Conservation (phyloP, 2,797 vertebrate genomes). For the Acropternis orthonyx region DNA sequence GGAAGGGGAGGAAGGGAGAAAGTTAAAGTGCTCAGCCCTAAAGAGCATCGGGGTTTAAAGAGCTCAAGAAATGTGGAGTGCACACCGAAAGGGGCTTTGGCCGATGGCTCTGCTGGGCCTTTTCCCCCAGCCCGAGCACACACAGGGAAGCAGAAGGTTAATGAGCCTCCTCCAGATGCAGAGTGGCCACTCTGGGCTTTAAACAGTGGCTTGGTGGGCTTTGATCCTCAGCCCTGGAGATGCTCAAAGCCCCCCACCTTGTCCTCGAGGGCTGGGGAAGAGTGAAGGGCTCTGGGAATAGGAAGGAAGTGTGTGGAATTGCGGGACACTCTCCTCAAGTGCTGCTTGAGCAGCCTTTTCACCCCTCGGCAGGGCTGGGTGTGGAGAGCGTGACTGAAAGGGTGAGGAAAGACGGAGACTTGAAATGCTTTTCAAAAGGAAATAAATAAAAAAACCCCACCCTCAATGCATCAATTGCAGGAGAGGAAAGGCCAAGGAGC, state of each 20-base stretch:
- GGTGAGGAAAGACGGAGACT: not conserved
- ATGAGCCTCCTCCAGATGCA: slow-evolving; percentile 30
- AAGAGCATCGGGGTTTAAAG: slow-evolving; percentile 37
- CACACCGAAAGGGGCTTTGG: not conserved
- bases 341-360: slow-evolving; percentile 23
- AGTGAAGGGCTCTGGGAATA: slow-evolving; percentile 50
- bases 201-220: not conserved
- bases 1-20: slow-evolving; percentile 31
- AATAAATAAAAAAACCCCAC: not conserved
- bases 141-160: slow-evolving; percentile 20
- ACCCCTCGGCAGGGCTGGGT: not conserved
- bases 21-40: slow-evolving; percentile 48
- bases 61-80: slow-evolving; percentile 34
- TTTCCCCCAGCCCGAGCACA: not conserved
- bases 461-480: not conserved
- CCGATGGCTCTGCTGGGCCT: not conserved
- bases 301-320: not conserved
- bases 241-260: not conserved
- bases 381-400: not conserved
- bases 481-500: not conserved
- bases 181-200: not conserved
- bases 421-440: not conserved
- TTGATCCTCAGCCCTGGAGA: slow-evolving; percentile 47
- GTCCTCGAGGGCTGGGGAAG: not conserved
- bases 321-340: not conserved